Conservation (phyloP, 2,797 vertebrate genomes). For the Etheostoma nigrum region DNA sequence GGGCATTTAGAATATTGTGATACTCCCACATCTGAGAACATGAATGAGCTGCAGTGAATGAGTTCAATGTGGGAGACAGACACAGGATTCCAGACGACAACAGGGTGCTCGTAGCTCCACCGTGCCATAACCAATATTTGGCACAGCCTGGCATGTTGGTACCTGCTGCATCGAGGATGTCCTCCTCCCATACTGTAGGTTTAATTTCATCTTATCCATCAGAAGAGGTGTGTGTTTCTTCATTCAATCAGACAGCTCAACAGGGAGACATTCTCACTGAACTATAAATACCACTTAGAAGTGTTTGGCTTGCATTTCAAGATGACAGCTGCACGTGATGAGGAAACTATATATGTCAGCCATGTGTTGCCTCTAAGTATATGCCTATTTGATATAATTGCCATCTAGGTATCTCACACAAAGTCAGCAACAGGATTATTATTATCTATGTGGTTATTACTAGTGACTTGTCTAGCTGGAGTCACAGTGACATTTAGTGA, state of each 20-base stretch:
- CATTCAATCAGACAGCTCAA: conserved; percentile 45
- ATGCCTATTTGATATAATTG: conserved; percentile 69
- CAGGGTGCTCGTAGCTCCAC: conserved; percentile 35
- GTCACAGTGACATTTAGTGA: conserved; percentile 31
- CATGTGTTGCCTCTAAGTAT: conserved; percentile 71
- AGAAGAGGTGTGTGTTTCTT: conserved; percentile 21
- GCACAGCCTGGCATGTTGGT: conserved; percentile 35
- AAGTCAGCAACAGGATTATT: conserved; percentile 48
- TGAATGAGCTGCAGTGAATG: conserved; percentile 50
- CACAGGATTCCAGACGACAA: conserved; percentile 55
- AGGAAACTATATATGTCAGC: conserved; percentile 65
- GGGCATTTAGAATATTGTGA: conserved; percentile 12
- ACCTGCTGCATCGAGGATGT: conserved; percentile 46
- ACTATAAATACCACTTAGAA: conserved; percentile 79
- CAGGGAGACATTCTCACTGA: conserved; percentile 36
- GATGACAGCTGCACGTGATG: conserved; percentile 73
- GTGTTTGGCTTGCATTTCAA: conserved; percentile 68
- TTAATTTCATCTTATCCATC: conserved; percentile 44
- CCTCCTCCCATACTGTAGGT: conserved; percentile 24
- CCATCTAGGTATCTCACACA: conserved; percentile 43
- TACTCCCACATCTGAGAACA: conserved; percentile 56
- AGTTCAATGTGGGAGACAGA: conserved; percentile 53
- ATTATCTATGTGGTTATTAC: conserved; percentile 56
- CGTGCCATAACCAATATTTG: conserved; percentile 61
- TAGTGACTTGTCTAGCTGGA: conserved; percentile 47